These are phyloP conservation scores for Pica pica DNA, from an alignment of 2,113 vertebrate genomes.

Conservation along the genomic window DNA sequence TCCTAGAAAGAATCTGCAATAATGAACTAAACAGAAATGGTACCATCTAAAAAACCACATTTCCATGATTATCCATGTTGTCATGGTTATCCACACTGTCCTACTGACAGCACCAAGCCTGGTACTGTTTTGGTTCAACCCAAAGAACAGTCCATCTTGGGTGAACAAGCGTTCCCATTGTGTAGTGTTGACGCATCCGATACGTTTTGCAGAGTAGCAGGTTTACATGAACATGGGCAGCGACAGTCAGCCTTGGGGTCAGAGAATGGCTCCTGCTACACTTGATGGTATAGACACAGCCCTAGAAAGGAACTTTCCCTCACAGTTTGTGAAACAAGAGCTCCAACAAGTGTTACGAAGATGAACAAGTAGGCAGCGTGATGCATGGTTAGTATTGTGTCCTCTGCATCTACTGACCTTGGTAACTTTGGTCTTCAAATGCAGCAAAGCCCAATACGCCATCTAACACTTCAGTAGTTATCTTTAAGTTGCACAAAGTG, in stretches of 20 bases:
- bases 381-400: neutral
- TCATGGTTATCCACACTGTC: neutral
- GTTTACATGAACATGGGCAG: neutral
- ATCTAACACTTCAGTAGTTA: neutral
- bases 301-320: neutral
- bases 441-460: neutral
- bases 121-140: neutral
- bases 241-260: neutral
- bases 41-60: neutral
- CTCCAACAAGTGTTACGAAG: neutral
- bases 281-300: neutral
- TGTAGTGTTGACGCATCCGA: rapidly evolving
- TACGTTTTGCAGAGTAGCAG: neutral
- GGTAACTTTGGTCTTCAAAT: neutral
- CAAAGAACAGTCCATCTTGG: neutral
- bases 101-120: neutral
- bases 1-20: neutral
- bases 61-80: neutral
- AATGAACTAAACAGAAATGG: neutral
- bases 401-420: neutral
- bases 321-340: neutral
- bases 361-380: neutral
- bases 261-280: neutral
- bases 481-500: neutral
- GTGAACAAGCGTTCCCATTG: neutral